Evolutionary conservation across 2,797 vertebrate genomes (phyloP).

Genomic region (Pseudomugil tenellus): DNA sequence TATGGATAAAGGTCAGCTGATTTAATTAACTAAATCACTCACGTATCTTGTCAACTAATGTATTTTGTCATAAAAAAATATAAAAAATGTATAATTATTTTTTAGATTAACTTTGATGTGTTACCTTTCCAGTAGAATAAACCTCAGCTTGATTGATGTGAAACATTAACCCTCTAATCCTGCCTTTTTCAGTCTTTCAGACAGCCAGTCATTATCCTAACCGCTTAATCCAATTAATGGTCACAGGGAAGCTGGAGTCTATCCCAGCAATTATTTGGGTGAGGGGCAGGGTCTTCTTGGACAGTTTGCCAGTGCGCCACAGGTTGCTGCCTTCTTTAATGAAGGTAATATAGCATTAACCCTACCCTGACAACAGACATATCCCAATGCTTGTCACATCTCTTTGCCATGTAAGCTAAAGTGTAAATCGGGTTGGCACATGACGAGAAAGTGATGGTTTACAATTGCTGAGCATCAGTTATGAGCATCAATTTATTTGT

Average conservation of each 20-base stretch:
- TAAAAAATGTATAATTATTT: too few relatives aligned
- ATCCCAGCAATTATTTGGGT: too few relatives aligned
- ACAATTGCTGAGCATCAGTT: background rate
- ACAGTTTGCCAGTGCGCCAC: too few relatives aligned
- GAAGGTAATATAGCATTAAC: background rate
- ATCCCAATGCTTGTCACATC: background rate
- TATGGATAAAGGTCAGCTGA: background rate
- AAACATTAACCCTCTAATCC: background rate
- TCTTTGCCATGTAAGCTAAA: background rate
- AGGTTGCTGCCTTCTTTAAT: too few relatives aligned
- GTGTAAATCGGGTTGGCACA: background rate
- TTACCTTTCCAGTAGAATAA: background rate
- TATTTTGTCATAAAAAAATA: background rate
- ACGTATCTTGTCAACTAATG: background rate
- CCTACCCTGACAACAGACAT: background rate
- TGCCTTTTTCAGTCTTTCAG: too few relatives aligned
- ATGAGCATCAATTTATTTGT: background rate
- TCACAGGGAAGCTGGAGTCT: too few relatives aligned
- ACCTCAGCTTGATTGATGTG: background rate
- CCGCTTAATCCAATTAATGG: too few relatives aligned
- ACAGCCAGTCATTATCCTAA: too few relatives aligned
- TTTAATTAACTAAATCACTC: background rate
- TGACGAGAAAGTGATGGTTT: background rate
- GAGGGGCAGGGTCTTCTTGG: too few relatives aligned
- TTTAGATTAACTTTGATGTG: background rate